Base-by-base conservation (phyloP, 2,888 invertebrate genomes). In the Ferrisia virgata region DNA sequence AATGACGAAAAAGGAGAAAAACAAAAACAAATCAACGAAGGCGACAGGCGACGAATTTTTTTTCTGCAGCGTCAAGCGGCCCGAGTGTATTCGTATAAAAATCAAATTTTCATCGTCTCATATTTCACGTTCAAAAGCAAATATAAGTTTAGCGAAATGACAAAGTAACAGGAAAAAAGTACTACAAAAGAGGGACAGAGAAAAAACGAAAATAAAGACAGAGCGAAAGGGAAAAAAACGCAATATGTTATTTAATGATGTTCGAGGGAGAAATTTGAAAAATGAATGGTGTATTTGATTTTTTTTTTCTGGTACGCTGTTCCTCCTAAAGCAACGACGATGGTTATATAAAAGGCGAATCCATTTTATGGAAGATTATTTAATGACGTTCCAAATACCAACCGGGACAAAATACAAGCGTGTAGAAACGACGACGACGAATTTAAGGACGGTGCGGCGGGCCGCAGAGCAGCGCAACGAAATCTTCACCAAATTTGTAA, bases 21-120 rank as follows among this genome's bases (percentile, higher is more conserved):
- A 43, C 13, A n/a, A 43, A 47, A 43, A 43, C 15, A 43, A 43
- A 43, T 43, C n/a, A 11, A 43, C 43, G 43, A n/a, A n/a, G 47
- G 18, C 47, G 47, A 47, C 47, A n/a, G 47, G 18, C 47, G 47
- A 47, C 47, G 47, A 4, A 22, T 1, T n/a, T 43, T 13, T 18
- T 8, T 18, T 43, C 43, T n/a, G n/a, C n/a, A n/a, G 11, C 18
- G 18, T 47, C n/a, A n/a, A n/a, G n/a, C n/a, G n/a, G n/a, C n/a
- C n/a, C n/a, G n/a, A 39, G 39, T 11, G 64, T 22, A 58, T 58
- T 58, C 53, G 25, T 25, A 15, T 36, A 72, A 33, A 72, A 72
- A 72, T 72, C 72, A 72, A 72, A 72, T 72, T 72, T 72, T 72
- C 72, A 72, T 72, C 72, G 36, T 72, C 72, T 36, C 72, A 72